These are phyloP conservation scores for Triops cancriformis DNA, from an alignment of 1,140 invertebrate species.

Conservation along the genomic window DNA sequence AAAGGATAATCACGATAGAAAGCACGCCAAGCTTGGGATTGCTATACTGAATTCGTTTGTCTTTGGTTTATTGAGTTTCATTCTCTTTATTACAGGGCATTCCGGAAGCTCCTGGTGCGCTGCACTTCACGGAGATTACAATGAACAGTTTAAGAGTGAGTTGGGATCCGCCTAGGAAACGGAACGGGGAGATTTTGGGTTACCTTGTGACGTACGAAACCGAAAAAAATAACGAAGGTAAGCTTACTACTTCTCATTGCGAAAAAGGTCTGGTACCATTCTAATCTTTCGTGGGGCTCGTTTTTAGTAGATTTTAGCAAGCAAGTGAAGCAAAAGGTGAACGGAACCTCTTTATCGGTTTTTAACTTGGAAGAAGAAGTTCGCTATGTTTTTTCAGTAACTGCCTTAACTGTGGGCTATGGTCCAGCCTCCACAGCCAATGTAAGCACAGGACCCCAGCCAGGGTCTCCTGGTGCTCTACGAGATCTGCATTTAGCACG, in stretches of 20 bases:
- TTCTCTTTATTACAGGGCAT: background rate
- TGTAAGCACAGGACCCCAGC: conserved; percentile 87
- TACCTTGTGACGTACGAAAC: conserved; percentile 94
- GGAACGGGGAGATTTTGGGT: conserved; percentile 82
- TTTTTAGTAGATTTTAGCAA: conserved; percentile 48
- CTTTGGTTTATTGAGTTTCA: background rate
- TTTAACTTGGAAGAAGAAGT: conserved; percentile 83
- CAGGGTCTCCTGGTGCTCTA: conserved; percentile 73
- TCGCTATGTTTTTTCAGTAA: conserved; percentile 80
- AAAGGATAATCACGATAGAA: no score
- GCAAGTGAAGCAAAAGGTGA: conserved; percentile 88
- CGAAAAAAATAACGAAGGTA: conserved; percentile 78
- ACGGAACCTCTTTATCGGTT: conserved; percentile 60
- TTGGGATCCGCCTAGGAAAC: conserved; percentile 81
- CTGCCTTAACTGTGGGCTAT: conserved; percentile 78
- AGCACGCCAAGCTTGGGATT: background rate
- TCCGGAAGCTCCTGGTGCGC: background rate
- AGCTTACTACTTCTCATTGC: conserved; percentile 38
- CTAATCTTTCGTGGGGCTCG: conserved; percentile 53
- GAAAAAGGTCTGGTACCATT: background rate
- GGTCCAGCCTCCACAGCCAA: conserved; percentile 60
- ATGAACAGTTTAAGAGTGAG: conserved; percentile 85
- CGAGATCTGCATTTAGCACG: conserved; percentile 61
- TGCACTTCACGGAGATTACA: conserved; percentile 78
- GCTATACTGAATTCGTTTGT: background rate